Evolutionary conservation across 2,113 vertebrate genomes (phyloP).

Genomic region (Burhinus bistriatus): DNA sequence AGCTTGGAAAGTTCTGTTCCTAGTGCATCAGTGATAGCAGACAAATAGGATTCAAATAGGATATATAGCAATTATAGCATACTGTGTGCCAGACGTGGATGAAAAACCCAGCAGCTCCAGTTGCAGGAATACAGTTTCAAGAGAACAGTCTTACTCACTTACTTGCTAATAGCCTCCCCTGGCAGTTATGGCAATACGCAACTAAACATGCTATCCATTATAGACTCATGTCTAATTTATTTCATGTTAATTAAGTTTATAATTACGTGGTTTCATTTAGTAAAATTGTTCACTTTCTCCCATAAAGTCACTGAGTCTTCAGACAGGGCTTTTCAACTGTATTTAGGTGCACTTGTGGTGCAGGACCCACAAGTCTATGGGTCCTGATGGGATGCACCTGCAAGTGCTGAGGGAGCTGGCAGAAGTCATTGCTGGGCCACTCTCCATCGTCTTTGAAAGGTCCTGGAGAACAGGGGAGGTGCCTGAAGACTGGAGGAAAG

Average conservation of each 20-base stretch:
- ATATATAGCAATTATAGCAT: background rate
- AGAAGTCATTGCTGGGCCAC: too few relatives aligned
- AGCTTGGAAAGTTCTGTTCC: background rate
- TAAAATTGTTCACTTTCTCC: slow-evolving; percentile 56
- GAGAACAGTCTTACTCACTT: background rate
- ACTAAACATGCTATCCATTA: background rate
- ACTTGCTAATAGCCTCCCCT: background rate
- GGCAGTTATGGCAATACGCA: background rate
- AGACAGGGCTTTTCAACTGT: slow-evolving; percentile 26
- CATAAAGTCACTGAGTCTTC: slow-evolving; percentile 29
- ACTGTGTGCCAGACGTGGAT: background rate
- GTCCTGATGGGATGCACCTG: too few relatives aligned
- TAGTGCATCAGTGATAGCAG: background rate
- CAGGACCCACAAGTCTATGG: too few relatives aligned
- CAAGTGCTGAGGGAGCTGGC: too few relatives aligned
- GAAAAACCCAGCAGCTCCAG: background rate
- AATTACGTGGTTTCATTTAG: slow-evolving; percentile 41
- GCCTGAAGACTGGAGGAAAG: too few relatives aligned
- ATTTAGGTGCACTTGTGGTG: slow-evolving; percentile 31
- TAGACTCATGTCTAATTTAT: slow-evolving; percentile 46
- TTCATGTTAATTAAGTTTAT: slow-evolving; percentile 60
- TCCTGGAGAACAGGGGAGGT: too few relatives aligned
- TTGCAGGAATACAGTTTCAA: background rate
- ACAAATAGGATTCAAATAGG: background rate
- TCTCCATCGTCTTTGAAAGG: too few relatives aligned